Evolutionary conservation across 2,888 invertebrate genomes (phyloP), one percentile per base, ranked within the genome.

Genomic region (Limnephilus marmoratus): DNA sequence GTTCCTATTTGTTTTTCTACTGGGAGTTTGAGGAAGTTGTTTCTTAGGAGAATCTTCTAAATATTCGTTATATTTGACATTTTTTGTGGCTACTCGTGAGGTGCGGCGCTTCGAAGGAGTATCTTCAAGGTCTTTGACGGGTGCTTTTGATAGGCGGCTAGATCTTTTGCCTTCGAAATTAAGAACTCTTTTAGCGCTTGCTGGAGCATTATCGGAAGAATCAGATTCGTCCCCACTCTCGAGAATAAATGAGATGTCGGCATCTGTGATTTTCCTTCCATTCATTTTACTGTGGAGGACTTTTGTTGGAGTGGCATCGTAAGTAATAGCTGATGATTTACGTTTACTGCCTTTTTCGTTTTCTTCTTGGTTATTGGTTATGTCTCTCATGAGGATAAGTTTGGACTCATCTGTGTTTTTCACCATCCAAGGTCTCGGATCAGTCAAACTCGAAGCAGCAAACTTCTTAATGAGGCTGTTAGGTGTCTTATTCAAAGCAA

Each of bases 381-480:
- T 96, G 41, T 96, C 96, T 94, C 96, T 95, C 95, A 96, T 96
- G 0, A 96, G 94, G 0, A 96, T 94, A 1, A 96, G 87, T 94
- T 96, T 96, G 2, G 96, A 96, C 11, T 95, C 95, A 94, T 96
- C 96, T 94, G 95, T 95, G 94, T 96, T 96, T 45, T 94, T 95
- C 2, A 96, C 94, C 94, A 96, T 96, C 96, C 96, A 96, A 93
- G 95, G 95, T 88, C 90, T 81, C 9, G 91, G 45, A 31, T 93
- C 53, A 95, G 94, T 9, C 95, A 96, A 3, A 96, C 94, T 93
- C 95, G 94, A 85, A 95, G 95, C 95, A n/a, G 92, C 89, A 68
- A 96, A 95, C 94, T 95, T 94, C 94, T 95, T 95, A 0, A 95
- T 94, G 93, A 96, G 94, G 89, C 95, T 95, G 81, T 94, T 95